Evolutionary conservation across 2,797 vertebrate genomes (phyloP).

Genomic region (Syngnathus acus): DNA sequence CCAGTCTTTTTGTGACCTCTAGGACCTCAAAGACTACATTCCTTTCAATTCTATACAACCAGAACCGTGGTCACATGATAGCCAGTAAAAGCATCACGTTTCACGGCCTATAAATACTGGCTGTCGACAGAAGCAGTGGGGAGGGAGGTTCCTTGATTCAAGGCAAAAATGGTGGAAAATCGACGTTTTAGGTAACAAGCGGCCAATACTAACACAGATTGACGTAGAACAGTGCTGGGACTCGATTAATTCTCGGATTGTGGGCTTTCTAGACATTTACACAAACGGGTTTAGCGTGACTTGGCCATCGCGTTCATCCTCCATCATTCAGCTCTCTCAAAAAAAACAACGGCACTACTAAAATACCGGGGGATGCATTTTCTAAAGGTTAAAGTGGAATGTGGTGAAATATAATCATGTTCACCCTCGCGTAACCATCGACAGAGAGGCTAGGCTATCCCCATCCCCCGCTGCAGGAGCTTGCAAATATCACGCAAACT

Average conservation of each 20-base stretch:
- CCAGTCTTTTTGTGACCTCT: conserved; percentile 9
- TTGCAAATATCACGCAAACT: conserved; percentile 52
- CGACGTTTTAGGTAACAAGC: too few relatives aligned
- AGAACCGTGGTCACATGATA: neutral
- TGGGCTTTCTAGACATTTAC: neutral
- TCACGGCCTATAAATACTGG: conserved; percentile 34
- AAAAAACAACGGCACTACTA: neutral
- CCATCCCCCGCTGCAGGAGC: conserved; percentile 61
- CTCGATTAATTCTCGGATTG: neutral
- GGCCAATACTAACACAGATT: neutral
- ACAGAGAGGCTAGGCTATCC: conserved; percentile 63
- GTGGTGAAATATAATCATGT: conserved; percentile 16
- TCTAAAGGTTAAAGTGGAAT: neutral
- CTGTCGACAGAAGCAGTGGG: conserved; percentile 25
- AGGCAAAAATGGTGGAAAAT: neutral
- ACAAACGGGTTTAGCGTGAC: neutral
- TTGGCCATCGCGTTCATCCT: neutral
- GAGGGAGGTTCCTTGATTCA: conserved; percentile 29
- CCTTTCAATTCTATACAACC: neutral
- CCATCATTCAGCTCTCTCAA: neutral
- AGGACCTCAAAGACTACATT: conserved; percentile 7
- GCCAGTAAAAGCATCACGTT: conserved; percentile 19
- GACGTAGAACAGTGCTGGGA: neutral
- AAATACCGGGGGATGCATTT: neutral
- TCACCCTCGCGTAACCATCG: conserved; percentile 60